Percentiles rank a stretch among this genome's conserved stretches.
These are phyloP conservation scores for Indri indri DNA, from an alignment of 2,113 vertebrate species.

Conservation along the genomic window DNA sequence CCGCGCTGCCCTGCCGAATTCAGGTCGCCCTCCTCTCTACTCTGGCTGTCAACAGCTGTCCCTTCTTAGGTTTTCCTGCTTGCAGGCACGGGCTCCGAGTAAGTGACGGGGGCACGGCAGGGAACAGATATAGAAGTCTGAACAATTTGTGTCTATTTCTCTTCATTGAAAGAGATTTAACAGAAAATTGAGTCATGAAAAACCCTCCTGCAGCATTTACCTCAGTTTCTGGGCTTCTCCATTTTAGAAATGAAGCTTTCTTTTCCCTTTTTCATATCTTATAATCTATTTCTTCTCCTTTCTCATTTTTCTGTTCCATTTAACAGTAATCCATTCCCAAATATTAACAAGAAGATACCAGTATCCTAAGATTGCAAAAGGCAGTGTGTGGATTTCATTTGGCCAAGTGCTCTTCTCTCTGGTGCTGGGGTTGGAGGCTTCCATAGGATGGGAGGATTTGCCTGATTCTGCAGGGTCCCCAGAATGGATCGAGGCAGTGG, in stretches of 20 bases:
- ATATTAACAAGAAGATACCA: neutral
- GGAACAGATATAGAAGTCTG: neutral
- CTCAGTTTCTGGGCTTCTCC: neutral
- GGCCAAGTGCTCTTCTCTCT: neutral
- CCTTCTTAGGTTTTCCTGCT: neutral
- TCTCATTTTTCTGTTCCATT: neutral
- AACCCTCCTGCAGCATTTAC: neutral
- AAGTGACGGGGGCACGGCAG: accelerated
- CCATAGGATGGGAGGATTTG: neutral
- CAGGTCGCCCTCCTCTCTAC: neutral
- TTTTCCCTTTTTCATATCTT: neutral
- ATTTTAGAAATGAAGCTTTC: neutral
- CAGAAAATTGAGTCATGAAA: neutral
- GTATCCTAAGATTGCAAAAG: neutral
- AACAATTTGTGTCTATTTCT: neutral
- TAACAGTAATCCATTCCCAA: neutral
- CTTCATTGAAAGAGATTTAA: neutral
- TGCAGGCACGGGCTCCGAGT: neutral
- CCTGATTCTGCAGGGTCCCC: neutral
- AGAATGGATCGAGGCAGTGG: neutral
- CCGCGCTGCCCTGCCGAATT: neutral
- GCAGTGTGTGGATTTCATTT: neutral
- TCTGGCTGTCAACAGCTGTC: neutral
- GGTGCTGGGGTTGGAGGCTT: neutral
- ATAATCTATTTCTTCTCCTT: neutral